These are phyloP conservation scores for Drosophila meridiana DNA, from an alignment of 2,888 invertebrate species.

Conservation along the genomic window DNA sequence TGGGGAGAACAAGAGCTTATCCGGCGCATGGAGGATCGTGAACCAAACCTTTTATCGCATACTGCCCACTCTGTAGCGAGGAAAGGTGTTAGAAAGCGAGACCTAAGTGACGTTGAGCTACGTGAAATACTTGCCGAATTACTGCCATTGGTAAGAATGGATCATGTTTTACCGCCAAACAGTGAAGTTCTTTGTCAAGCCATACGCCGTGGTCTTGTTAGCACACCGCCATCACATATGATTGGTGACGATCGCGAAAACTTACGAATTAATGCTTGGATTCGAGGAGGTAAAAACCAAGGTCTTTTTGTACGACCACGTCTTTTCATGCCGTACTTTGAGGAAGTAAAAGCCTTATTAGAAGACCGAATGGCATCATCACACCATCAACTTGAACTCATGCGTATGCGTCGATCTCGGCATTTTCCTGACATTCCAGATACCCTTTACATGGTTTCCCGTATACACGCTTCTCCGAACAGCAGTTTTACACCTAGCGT, in stretches of 20 bases:
- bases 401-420: conserved; percentile 89
- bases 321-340: conserved; percentile 97
- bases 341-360: conserved; percentile 94
- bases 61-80: conserved; percentile 96
- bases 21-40: conserved; percentile 93
- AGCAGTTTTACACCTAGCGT: conserved; percentile 72
- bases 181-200: conserved; percentile 91
- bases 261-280: conserved; percentile 91
- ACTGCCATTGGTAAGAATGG: conserved; percentile 93
- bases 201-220: conserved; percentile 89
- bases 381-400: conserved; percentile 91
- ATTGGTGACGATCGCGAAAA: conserved; percentile 90
- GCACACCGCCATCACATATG: conserved; percentile 94
- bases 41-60: conserved; percentile 95
- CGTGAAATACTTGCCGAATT: conserved; percentile 94
- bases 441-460: conserved; percentile 94
- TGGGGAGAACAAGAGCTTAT: conserved; percentile 96
- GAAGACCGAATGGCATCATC: conserved; percentile 91
- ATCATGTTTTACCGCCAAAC: conserved; percentile 95
- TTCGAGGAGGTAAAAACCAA: conserved; percentile 89
- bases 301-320: conserved; percentile 93
- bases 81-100: conserved; percentile 92
- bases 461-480: conserved; percentile 82
- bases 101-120: conserved; percentile 93
- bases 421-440: conserved; percentile 95